Conservation (phyloP, 1,140 invertebrate species). For the Carposina sasakii region DNA sequence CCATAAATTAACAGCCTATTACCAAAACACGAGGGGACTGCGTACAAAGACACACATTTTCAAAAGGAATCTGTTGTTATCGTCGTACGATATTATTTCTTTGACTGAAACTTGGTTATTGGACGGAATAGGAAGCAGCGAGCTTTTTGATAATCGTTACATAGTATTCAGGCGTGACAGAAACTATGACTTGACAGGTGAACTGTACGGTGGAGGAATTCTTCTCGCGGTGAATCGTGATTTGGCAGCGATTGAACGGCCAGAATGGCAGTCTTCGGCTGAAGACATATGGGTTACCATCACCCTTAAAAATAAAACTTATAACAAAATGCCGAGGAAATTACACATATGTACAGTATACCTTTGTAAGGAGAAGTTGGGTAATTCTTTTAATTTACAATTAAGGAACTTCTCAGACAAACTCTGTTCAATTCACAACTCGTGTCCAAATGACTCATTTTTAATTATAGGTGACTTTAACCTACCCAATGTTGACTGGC, state of each 20-base stretch:
- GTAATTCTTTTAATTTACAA: slow-evolving; percentile 16
- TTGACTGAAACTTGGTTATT: slow-evolving; percentile 3
- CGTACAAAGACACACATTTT: no score
- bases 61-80: no score
- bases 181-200: not conserved
- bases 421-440: slow-evolving; percentile 12
- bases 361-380: slow-evolving; percentile 14
- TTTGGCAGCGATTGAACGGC: slow-evolving; percentile 4
- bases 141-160: slow-evolving; percentile 6
- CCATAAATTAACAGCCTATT: no score
- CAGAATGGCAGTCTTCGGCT: slow-evolving; percentile 20
- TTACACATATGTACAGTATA: slow-evolving; percentile 21
- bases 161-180: slow-evolving; percentile 1
- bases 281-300: slow-evolving; percentile 24
- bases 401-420: slow-evolving; percentile 14
- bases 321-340: not conserved
- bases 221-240: slow-evolving; percentile 15
- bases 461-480: no score
- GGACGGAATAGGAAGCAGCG: not conserved
- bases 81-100: slow-evolving; percentile 8
- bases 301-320: not conserved
- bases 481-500: no score
- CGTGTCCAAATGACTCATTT: slow-evolving; percentile 14
- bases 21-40: no score
- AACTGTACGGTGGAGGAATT: slow-evolving; percentile 11